phyloP scores from a whole-genome alignment of 2,888 invertebrate genomes.

The Heliconius erato region DNA sequence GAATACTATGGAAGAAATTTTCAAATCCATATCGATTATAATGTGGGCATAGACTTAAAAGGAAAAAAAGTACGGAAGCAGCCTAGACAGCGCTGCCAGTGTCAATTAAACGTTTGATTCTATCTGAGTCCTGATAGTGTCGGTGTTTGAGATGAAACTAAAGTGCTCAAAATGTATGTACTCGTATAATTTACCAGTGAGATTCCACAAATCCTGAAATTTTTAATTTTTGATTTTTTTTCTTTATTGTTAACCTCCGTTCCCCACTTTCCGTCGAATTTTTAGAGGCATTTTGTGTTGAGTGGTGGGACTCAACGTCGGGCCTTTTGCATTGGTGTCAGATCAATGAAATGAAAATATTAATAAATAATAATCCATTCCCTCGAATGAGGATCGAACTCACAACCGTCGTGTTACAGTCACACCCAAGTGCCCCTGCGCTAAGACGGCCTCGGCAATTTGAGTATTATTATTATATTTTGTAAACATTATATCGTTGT shows the following conservation, averaged over 20 bases:
- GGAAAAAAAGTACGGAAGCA: constrained; percentile 28
- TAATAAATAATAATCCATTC: too few relatives aligned
- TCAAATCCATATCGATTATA: constrained; percentile 17
- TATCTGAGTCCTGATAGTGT: constrained; percentile 9
- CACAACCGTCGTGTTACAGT: neutral
- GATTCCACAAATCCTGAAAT: neutral
- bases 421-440: too few relatives aligned
- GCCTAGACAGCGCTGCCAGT: constrained; percentile 35
- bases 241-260: too few relatives aligned
- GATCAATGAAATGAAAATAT: too few relatives aligned
- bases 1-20: neutral
- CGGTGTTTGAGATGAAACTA: neutral
- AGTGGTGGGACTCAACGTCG: too few relatives aligned
- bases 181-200: neutral
- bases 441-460: neutral
- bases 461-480: constrained; percentile 10
- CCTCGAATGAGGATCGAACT: too few relatives aligned
- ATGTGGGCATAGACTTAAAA: constrained; percentile 17
- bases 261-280: too few relatives aligned
- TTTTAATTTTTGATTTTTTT: neutral
- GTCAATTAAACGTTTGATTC: constrained; percentile 36
- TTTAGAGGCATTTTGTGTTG: too few relatives aligned
- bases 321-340: too few relatives aligned
- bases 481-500: constrained; percentile 15
- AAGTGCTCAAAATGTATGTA: neutral